Percentiles rank a stretch among this genome's conserved stretches.
These are phyloP conservation scores for Ferdinandea cuprea DNA, from an alignment of 2,888 invertebrate genomes.

Conservation along the genomic window DNA sequence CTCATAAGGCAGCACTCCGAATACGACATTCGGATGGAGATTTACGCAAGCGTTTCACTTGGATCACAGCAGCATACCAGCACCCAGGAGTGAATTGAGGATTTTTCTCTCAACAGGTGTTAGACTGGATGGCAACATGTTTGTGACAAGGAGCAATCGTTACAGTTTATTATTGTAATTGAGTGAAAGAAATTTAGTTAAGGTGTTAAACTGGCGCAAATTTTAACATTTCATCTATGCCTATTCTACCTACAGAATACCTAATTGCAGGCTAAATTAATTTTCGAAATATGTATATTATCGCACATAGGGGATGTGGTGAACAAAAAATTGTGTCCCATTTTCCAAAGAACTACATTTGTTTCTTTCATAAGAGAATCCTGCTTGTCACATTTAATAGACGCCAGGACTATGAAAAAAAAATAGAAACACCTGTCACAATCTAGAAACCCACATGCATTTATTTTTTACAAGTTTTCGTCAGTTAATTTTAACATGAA, in stretches of 20 bases:
- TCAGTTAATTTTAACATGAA: constrained; percentile 33
- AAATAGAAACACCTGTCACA: constrained; percentile 11
- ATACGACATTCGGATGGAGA: constrained; percentile 60
- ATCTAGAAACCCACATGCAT: constrained; percentile 45
- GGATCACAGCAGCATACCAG: constrained; percentile 38
- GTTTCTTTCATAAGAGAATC: neutral
- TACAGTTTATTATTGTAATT: neutral
- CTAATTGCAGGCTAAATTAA: too few species aligned
- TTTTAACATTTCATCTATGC: too few species aligned
- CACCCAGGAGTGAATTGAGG: constrained; percentile 13
- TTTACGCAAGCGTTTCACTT: constrained; percentile 72
- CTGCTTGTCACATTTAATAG: constrained; percentile 14
- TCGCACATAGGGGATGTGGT: too few species aligned
- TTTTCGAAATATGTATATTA: too few species aligned
- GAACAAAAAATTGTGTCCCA: neutral
- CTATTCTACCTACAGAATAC: too few species aligned
- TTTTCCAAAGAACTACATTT: neutral
- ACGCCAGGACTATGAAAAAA: constrained; percentile 15
- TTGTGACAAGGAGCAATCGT: constrained; percentile 4
- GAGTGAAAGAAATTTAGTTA: neutral
- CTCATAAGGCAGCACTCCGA: constrained; percentile 43
- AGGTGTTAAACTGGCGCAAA: neutral
- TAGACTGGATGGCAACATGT: constrained; percentile 32
- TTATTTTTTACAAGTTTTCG: constrained; percentile 13
- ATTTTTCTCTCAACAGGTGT: constrained; percentile 72